Conservation (phyloP, 2,888 invertebrate genomes). For the Ectemnius lituratus region DNA sequence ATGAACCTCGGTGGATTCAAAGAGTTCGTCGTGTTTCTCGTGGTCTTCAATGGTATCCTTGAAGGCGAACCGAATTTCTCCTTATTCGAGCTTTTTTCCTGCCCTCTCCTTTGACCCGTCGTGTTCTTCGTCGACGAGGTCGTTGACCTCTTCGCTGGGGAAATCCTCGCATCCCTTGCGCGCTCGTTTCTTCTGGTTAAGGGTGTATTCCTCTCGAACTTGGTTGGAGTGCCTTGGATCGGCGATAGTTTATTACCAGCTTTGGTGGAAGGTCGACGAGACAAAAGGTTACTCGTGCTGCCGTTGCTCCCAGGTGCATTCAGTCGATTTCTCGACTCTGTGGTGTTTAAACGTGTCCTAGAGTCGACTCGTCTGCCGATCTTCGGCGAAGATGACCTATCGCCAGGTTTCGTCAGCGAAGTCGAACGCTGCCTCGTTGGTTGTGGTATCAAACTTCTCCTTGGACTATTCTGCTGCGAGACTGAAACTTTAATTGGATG, state of each 20-base stretch:
- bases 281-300: slow-evolving; percentile 33
- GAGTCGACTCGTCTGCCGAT: slow-evolving; percentile 62
- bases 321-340: slow-evolving; percentile 43
- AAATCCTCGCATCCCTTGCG: slow-evolving; percentile 30
- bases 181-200: slow-evolving; percentile 31
- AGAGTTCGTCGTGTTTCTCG: slow-evolving; percentile 46
- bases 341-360: slow-evolving; percentile 47
- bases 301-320: slow-evolving; percentile 36
- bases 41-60: slow-evolving; percentile 69
- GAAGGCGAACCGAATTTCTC: slow-evolving; percentile 66
- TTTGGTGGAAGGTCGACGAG: slow-evolving; percentile 37
- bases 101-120: slow-evolving; percentile 34
- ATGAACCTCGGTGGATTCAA: slow-evolving; percentile 45
- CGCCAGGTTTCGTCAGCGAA: slow-evolving; percentile 67
- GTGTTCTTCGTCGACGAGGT: slow-evolving; percentile 49
- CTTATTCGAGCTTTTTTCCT: slow-evolving; percentile 37
- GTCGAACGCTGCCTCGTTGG: slow-evolving; percentile 69
- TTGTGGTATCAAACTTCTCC: slow-evolving; percentile 73
- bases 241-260: slow-evolving; percentile 64
- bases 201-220: slow-evolving; percentile 48
- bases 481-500: slow-evolving; percentile 64
- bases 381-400: slow-evolving; percentile 65
- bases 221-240: slow-evolving; percentile 73
- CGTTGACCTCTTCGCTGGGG: slow-evolving; percentile 47
- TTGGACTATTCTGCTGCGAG: slow-evolving; percentile 74